A percentile compares a stretch with the other conserved stretches of the same genome.
Evolutionary conservation across 2,888 invertebrate species (phyloP).

Genomic region (Oscheius sp.): DNA sequence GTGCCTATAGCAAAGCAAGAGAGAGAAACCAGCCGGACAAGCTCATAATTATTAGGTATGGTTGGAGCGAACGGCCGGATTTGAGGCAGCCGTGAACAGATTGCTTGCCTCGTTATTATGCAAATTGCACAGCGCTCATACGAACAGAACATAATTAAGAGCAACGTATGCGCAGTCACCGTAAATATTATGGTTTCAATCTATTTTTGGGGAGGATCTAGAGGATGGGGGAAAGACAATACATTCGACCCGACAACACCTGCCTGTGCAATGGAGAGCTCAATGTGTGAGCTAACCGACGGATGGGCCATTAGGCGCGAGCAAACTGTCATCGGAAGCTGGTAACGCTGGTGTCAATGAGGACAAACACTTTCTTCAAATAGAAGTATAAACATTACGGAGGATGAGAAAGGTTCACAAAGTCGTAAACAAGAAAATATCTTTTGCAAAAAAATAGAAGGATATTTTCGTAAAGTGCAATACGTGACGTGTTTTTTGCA

Average conservation of each 20-base stretch:
- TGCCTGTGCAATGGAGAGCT: constrained; percentile 26
- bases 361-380: constrained; percentile 4
- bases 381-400: background rate
- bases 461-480: no score
- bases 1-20: constrained; percentile 1
- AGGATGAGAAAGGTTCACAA: background rate
- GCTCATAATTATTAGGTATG: constrained; percentile 14
- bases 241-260: constrained; percentile 25
- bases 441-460: no score
- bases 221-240: constrained; percentile 14
- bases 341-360: constrained; percentile 5
- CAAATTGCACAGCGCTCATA: constrained; percentile 29
- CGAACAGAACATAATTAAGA: constrained; percentile 31
- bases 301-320: constrained; percentile 1
- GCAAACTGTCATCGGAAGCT: constrained; percentile 23
- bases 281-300: constrained; percentile 1
- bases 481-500: no score
- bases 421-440: background rate
- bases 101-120: constrained; percentile 25
- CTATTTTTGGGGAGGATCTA: background rate
- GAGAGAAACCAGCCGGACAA: no score
- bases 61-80: constrained; percentile 12
- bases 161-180: background rate
- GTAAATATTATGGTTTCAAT: constrained; percentile 2
- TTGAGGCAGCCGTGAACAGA: constrained; percentile 25